Percentiles rank a stretch among this genome's conserved stretches.
Conservation (phyloP, 2,113 vertebrate species). For the Poecile atricapillus region DNA sequence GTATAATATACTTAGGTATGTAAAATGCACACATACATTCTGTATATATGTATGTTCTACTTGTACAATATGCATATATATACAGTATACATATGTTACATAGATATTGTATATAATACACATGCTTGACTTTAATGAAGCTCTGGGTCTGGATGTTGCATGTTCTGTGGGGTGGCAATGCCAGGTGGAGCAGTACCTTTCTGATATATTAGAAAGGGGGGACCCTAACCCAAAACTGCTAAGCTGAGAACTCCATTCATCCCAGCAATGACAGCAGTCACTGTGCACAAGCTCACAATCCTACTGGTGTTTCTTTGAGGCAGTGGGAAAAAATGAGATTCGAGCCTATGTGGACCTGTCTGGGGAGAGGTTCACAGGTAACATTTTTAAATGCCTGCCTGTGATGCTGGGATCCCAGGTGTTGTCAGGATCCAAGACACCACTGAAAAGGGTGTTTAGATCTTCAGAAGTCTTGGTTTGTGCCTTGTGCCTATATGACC, state of each 20-base stretch:
- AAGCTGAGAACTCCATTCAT: not conserved
- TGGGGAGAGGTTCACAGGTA: not conserved
- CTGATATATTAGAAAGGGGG: not conserved
- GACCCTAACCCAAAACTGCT: not conserved
- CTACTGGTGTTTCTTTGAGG: not conserved
- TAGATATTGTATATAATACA: not conserved
- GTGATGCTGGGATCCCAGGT: not conserved
- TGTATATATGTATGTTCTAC: not conserved
- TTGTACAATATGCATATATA: not conserved
- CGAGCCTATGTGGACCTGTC: fast-evolving
- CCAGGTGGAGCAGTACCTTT: not conserved
- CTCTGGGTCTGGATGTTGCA: not conserved
- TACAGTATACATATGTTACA: not conserved
- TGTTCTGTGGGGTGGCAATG: fast-evolving
- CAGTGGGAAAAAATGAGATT: not conserved
- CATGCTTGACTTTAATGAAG: not conserved
- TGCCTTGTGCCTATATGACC: not conserved
- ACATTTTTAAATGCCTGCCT: not conserved
- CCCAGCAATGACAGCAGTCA: not conserved
- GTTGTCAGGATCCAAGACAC: not conserved
- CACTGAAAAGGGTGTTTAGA: not conserved
- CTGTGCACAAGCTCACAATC: not conserved
- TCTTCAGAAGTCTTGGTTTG: not conserved
- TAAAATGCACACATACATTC: not conserved
- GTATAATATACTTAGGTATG: not conserved